These are phyloP conservation scores for Belonocnema kinseyi DNA, from an alignment of 1,140 invertebrate genomes.

Conservation along the genomic window DNA sequence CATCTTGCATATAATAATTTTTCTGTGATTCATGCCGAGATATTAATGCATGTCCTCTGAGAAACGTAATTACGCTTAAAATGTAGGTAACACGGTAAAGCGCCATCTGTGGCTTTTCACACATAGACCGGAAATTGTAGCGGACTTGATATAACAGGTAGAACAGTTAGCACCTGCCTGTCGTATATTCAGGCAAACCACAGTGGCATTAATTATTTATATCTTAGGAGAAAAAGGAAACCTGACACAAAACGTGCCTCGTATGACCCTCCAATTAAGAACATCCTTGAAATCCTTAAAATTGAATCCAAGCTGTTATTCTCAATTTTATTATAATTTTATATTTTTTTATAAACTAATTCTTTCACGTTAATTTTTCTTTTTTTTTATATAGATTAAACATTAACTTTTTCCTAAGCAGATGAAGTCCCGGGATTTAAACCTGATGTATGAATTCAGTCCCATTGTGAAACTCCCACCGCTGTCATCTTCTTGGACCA, in stretches of 20 bases:
- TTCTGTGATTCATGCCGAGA: background rate
- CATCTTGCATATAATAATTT: no score
- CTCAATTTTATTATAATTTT: background rate
- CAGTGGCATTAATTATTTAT: constrained; percentile 24
- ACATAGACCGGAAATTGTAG: constrained; percentile 12
- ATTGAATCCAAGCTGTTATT: background rate
- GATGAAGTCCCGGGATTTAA: no score
- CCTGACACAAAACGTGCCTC: background rate
- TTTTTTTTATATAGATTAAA: no score
- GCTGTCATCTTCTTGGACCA: no score
- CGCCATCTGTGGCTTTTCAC: constrained; percentile 10
- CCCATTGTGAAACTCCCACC: no score
- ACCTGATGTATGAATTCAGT: no score
- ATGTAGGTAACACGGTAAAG: constrained; percentile 31
- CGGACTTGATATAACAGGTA: constrained; percentile 11
- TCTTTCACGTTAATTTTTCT: background rate
- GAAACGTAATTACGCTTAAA: constrained; percentile 8
- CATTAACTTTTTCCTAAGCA: no score
- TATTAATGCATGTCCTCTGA: background rate
- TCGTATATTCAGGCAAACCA: constrained; percentile 6
- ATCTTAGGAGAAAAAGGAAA: constrained; percentile 25
- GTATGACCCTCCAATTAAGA: constrained; percentile 14
- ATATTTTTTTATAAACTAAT: background rate
- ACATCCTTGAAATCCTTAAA: constrained; percentile 1
- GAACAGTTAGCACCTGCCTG: constrained; percentile 23